These are phyloP conservation scores for Nasonia oneida DNA, from an alignment of 2,888 invertebrate genomes.

Conservation along the genomic window DNA sequence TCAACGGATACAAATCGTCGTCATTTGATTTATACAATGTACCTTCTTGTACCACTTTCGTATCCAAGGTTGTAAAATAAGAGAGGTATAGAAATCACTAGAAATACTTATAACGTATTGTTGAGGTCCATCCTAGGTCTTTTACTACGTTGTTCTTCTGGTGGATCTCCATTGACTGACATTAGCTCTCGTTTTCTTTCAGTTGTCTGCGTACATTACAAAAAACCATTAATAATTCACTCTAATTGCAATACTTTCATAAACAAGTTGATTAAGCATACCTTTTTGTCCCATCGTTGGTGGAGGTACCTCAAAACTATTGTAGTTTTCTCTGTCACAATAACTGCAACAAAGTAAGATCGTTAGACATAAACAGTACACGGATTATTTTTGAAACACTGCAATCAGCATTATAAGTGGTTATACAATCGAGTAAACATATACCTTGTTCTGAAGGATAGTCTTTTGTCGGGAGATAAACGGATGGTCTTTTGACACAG, in stretches of 20 bases:
- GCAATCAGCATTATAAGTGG: background rate
- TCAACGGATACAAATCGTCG: constrained; percentile 45
- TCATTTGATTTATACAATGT: constrained; percentile 57
- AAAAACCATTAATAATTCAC: background rate
- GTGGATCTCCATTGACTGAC: constrained; percentile 79
- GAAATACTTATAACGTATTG: constrained; percentile 71
- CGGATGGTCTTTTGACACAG: constrained; percentile 91
- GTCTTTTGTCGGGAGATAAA: constrained; percentile 95
- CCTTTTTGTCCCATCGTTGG: constrained; percentile 97
- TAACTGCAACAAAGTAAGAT: constrained; percentile 84
- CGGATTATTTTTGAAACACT: background rate
- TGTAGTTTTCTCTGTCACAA: constrained; percentile 97
- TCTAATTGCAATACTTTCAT: constrained; percentile 10
- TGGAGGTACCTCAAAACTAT: constrained; percentile 95
- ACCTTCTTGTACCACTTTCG: constrained; percentile 39
- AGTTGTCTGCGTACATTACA: constrained; percentile 80
- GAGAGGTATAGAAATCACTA: constrained; percentile 49
- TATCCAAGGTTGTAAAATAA: constrained; percentile 51
- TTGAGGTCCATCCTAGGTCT: constrained; percentile 82
- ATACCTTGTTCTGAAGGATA: constrained; percentile 94
- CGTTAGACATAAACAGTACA: constrained; percentile 1
- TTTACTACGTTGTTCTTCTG: constrained; percentile 83
- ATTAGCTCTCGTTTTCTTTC: constrained; percentile 83
- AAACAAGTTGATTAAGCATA: constrained; percentile 71
- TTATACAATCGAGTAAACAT: background rate